Evolutionary conservation across 2,113 vertebrate species (phyloP).

Genomic region (Trochalopteron elliotii): DNA sequence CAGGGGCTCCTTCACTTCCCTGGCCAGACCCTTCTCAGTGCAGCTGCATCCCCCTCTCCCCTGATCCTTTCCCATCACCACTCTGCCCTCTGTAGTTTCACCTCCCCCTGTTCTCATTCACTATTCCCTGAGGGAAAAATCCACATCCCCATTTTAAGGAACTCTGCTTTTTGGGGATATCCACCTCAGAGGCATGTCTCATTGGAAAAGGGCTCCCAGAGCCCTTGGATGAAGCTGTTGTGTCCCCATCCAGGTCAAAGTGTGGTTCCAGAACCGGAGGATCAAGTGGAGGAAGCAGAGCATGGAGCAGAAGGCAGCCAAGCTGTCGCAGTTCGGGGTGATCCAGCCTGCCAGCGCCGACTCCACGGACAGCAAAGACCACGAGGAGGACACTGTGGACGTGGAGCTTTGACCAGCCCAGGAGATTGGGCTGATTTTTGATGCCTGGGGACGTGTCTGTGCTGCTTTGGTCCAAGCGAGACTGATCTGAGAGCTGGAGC

Average conservation of each 20-base stretch:
- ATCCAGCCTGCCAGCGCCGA: background rate
- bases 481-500: background rate
- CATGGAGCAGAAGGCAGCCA: slow-evolving; percentile 72
- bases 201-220: background rate
- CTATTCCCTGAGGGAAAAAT: background rate
- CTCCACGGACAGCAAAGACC: background rate
- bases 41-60: background rate
- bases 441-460: background rate
- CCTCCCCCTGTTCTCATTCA: background rate
- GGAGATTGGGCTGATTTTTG: background rate
- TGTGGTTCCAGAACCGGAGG: slow-evolving; percentile 83
- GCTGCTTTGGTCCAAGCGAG: background rate
- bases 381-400: background rate
- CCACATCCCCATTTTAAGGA: background rate
- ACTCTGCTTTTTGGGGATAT: background rate
- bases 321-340: slow-evolving; percentile 17
- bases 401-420: background rate
- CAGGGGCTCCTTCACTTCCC: background rate
- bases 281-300: slow-evolving; percentile 83
- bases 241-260: slow-evolving; percentile 70
- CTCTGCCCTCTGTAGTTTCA: background rate
- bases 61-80: background rate
- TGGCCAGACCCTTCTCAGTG: background rate
- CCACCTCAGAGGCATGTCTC: fast-evolving
- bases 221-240: background rate